Base-by-base conservation (phyloP, 2,113 vertebrate genomes). In the Microcebus jonahi region DNA sequence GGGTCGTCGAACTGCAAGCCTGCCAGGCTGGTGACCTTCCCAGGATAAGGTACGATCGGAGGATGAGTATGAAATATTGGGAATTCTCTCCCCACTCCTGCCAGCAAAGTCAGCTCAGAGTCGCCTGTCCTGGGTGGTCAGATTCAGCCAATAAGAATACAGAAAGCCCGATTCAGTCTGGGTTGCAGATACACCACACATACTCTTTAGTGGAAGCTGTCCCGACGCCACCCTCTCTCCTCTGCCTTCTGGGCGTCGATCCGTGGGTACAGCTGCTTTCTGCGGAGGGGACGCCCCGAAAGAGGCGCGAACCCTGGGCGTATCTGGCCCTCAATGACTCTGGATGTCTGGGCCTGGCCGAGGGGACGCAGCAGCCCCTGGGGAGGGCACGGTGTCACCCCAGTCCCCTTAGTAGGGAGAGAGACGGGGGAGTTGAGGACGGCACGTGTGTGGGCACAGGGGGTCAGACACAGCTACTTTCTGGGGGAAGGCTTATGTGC, bases 301-400 rank as follows among this genome's bases (percentile, higher is more conserved):
- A 42, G 53, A 82, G n/a, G 36, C 77, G 39, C 25, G 42, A 5
- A 34, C 6, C 63, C 17, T 31, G 42, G 45, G 15, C 4, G 0
- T 15, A 25, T 18, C 67, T 79, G 90, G 53, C 18, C 82, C 82
- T 5, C 68, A 4, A 50, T 36, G 25, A 20, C 29, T 48, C 2
- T 42, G 83, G 36, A 17, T 15, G 20, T 42, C 31, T 59, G 13
- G n/a, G 55, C 10, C 13, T 68, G 68, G 18, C 29, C 23, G 34
- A 50, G 87, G 20, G 77, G 20, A 91, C 48, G 70, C n/a, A 15
- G 25, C 14, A 4, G 59, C 39, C n/a, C 34, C 6, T 48, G 6
- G n/a, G 10, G 20, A 67, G 45, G 65, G 36, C 15, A 34, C 0
- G 1, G 3, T 1, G 1, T 6, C 12, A 12, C 45, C 31, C 31